Evolutionary conservation across 2,113 vertebrate genomes (phyloP).

Genomic region (Cygnus buccinator): DNA sequence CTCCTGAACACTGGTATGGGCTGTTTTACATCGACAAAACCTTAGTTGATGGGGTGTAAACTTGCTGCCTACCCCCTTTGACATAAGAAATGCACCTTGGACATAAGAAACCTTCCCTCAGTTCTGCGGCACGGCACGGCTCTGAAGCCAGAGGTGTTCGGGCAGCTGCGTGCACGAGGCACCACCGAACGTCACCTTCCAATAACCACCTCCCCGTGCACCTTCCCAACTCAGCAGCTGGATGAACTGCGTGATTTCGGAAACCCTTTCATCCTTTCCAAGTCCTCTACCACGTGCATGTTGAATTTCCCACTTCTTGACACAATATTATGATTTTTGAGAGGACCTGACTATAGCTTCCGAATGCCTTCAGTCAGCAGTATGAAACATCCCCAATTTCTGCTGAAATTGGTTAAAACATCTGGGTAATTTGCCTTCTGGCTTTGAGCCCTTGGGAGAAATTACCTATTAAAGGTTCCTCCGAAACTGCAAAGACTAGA

Average conservation of each 20-base stretch:
- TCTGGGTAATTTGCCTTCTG: constrained; percentile 32
- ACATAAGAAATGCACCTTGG: not conserved
- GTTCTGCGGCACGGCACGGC: not conserved
- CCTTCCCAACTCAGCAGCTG: constrained; percentile 46
- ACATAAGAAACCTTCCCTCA: not conserved
- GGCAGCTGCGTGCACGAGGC: not conserved
- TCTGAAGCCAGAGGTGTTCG: not conserved
- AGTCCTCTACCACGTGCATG: not conserved
- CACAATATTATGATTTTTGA: constrained; percentile 12
- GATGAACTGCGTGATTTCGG: constrained; percentile 7
- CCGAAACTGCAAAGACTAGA: constrained; percentile 10
- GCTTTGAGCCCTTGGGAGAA: constrained; percentile 34
- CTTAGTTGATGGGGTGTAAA: not conserved
- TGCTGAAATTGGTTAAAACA: not conserved
- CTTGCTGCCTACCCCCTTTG: not conserved
- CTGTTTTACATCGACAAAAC: not conserved
- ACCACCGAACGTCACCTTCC: not conserved
- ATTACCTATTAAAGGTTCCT: constrained; percentile 20
- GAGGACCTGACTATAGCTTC: not conserved
- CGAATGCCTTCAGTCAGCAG: constrained; percentile 17
- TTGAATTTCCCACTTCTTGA: constrained; percentile 30
- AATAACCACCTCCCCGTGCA: not conserved
- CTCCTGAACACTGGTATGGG: not conserved
- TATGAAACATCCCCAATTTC: not conserved
- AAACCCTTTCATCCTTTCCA: constrained; percentile 38